Base-by-base conservation (phyloP, 1,140 invertebrate species). In the Lerema accius region DNA sequence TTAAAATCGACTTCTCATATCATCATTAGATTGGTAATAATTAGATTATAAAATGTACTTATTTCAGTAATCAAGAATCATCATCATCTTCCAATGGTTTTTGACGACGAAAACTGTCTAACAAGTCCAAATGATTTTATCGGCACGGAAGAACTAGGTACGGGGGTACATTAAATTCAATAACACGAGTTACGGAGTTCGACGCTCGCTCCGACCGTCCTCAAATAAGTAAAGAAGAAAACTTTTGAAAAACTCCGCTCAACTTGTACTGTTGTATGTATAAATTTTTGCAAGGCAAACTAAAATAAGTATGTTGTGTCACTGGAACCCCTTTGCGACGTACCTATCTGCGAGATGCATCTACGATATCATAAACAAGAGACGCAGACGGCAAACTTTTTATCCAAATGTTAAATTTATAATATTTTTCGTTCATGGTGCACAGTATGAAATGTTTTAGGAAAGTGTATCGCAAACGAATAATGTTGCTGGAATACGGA, bases 141-240 rank as follows among this genome's bases (percentile, higher is more conserved):
- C 77, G 78, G 73, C 75, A 79, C 71, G 73, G 78, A 82, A 76
- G 76, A 77, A 72, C 78, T 80, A 83, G 73, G 76, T 79, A 79
- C 71, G 66, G 66, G 67, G 80, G 84, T 86, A 88, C 80, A 88
- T 87, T 89, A 89, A 89, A 89, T 89, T 90, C 86, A 89, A 90
- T 90, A 90, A 90, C 83, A 80, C 78, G 82, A 90, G 87, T 90
- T 90, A 90, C 78, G 65, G 83, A 89, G 86, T 87, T 90, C 83
- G 82, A 79, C 83, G 86, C 80, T 86, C 84, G 80, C 82, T 78
- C 71, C 84, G 82, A 86, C 82, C 86, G 87, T 87, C 84, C 84
- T 89, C 84, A 86, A 84, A 89, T 89, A 89, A 90, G 76, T 85
- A 82, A 84, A 86, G 83, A 86, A 86, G 80, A 82, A 90, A 89